Conservation (phyloP, 2,888 invertebrate species). For the Helobdella robusta region DNA sequence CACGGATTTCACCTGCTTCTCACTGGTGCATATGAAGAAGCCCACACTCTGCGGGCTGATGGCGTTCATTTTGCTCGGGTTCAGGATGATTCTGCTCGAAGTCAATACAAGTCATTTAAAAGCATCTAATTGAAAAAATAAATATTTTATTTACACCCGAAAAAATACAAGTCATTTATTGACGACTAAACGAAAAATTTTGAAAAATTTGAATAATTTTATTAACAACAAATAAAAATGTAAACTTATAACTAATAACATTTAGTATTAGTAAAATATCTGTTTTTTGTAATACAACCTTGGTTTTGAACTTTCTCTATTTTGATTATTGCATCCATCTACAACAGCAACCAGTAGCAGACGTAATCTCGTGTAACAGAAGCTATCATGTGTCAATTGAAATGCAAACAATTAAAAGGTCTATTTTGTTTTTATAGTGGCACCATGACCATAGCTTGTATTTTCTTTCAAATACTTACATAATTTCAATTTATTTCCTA, state of each 20-base stretch:
- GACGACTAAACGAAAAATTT: background rate
- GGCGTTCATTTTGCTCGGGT: constrained; percentile 10
- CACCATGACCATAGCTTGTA: background rate
- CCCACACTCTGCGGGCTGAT: constrained; percentile 3
- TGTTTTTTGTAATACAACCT: too few relatives aligned
- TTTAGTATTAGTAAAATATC: too few relatives aligned
- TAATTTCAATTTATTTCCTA: background rate
- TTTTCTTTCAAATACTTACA: background rate
- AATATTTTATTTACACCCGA: too few relatives aligned
- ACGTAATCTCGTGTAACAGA: constrained; percentile 7
- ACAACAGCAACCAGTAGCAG: constrained; percentile 19
- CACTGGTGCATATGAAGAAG: constrained; percentile 17
- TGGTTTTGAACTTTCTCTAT: too few relatives aligned
- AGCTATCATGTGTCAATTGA: background rate
- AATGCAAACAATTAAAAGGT: background rate
- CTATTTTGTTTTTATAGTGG: background rate
- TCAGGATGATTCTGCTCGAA: constrained; percentile 6
- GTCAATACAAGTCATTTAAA: too few relatives aligned
- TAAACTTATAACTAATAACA: too few relatives aligned
- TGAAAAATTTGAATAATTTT: background rate
- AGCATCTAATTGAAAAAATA: too few relatives aligned
- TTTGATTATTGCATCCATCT: too few relatives aligned
- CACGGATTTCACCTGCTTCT: constrained; percentile 6
- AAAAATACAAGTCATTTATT: background rate
- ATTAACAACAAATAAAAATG: background rate